Percentiles rank a stretch among this genome's conserved stretches.
Conservation (phyloP, 2,888 invertebrate species). For the Nymphalis c-album region DNA sequence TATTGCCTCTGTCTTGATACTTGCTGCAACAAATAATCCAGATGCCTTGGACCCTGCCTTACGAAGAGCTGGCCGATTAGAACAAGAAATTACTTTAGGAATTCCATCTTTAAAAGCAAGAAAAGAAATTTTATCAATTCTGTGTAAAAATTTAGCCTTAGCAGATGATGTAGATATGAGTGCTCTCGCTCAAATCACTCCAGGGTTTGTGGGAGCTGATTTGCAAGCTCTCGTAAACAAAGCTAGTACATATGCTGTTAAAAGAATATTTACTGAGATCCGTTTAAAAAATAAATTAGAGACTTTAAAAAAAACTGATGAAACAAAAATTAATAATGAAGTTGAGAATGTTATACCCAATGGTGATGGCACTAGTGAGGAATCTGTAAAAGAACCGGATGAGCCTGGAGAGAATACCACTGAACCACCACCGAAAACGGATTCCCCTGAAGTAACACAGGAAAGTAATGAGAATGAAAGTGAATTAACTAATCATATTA, state of each 20-base stretch:
- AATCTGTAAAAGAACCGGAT: conserved; percentile 42
- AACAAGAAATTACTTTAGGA: conserved; percentile 95
- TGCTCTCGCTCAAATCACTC: conserved; percentile 90
- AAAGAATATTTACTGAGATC: conserved; percentile 77
- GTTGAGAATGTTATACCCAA: conserved; percentile 56
- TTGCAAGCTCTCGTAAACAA: conserved; percentile 91
- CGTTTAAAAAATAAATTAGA: conserved; percentile 40
- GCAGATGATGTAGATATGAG: conserved; percentile 86
- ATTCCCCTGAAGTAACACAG: conserved; percentile 48
- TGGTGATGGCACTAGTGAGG: conserved; percentile 63
- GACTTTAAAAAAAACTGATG: conserved; percentile 38
- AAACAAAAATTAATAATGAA: conserved; percentile 47
- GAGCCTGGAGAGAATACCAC: conserved; percentile 42
- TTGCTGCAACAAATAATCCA: conserved; percentile 97
- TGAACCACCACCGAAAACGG: conserved; percentile 38
- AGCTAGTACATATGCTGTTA: conserved; percentile 93
- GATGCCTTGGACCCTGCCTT: conserved; percentile 96
- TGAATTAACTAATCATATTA: conserved; percentile 28
- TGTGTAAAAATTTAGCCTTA: conserved; percentile 87
- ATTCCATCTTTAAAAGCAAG: conserved; percentile 94
- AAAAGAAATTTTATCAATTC: conserved; percentile 86
- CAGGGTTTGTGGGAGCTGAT: conserved; percentile 98
- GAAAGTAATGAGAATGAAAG: conserved; percentile 43
- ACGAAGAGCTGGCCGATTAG: conserved; percentile 95
- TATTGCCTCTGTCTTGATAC: conserved; percentile 87